phyloP scores from a whole-genome alignment of 2,797 vertebrate species.

The Zalophus californianus region DNA sequence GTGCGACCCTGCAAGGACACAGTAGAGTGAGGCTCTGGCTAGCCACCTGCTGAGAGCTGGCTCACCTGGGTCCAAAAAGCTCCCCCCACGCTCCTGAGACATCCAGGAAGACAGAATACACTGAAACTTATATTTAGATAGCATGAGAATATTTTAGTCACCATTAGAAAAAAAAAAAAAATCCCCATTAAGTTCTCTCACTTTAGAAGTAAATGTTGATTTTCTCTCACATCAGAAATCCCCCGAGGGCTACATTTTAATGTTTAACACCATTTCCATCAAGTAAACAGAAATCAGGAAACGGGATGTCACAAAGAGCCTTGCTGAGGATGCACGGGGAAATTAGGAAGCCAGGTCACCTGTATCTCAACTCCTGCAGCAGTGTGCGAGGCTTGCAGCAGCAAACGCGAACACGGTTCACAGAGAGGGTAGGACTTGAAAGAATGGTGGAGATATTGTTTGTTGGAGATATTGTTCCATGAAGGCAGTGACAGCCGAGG shows the following conservation, averaged over 20 bases:
- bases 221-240: conserved; percentile 61
- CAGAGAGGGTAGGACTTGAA: background rate
- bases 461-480: rapidly evolving
- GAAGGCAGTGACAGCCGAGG: no score
- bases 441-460: rapidly evolving
- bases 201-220: conserved; percentile 58
- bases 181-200: conserved; percentile 1
- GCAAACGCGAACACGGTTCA: rapidly evolving
- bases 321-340: background rate
- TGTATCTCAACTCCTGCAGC: background rate
- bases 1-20: background rate
- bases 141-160: background rate
- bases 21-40: background rate
- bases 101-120: background rate
- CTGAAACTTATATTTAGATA: background rate
- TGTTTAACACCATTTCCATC: background rate
- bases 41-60: background rate
- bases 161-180: background rate
- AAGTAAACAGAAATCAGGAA: conserved; percentile 18
- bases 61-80: background rate
- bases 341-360: background rate
- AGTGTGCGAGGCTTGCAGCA: rapidly evolving
- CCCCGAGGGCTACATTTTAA: background rate
- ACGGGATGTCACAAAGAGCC: background rate
- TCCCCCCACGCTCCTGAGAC: background rate